These are phyloP conservation scores for Condylura cristata DNA, from an alignment of 2,113 vertebrate species.

Conservation along the genomic window DNA sequence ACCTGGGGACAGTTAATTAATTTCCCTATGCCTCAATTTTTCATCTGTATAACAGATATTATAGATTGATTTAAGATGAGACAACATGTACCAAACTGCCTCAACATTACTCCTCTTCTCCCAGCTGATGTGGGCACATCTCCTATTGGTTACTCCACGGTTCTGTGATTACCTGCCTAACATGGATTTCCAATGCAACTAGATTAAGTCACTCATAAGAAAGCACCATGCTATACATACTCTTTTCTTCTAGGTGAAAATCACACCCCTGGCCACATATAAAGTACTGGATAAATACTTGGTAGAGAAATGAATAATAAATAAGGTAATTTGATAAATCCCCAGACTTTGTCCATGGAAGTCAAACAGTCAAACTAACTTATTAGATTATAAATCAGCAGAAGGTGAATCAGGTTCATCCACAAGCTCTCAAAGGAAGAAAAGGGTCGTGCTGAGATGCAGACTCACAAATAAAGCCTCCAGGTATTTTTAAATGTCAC, in stretches of 20 bases:
- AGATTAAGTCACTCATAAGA: not conserved
- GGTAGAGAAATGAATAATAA: not conserved
- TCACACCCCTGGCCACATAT: not conserved
- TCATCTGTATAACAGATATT: not conserved
- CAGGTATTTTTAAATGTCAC: conserved; percentile 47
- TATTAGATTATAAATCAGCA: conserved; percentile 42
- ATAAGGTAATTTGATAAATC: not conserved
- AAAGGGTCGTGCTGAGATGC: conserved; percentile 30
- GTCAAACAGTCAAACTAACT: conserved; percentile 44
- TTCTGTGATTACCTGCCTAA: not conserved
- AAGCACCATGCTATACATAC: not conserved
- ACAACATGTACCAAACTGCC: not conserved
- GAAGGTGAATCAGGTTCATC: conserved; percentile 48
- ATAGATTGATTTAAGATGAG: not conserved
- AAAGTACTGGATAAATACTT: not conserved
- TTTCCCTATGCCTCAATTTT: not conserved
- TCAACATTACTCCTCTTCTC: not conserved
- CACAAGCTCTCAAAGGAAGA: conserved; percentile 35
- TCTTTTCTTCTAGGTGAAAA: not conserved
- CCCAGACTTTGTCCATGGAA: not conserved
- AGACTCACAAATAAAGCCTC: conserved; percentile 37
- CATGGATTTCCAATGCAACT: not conserved
- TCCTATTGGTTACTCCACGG: not conserved
- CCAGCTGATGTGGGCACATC: not conserved
- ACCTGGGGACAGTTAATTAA: not conserved